A percentile compares a stretch with the other conserved stretches of the same genome.
Conservation (phyloP, 1,140 invertebrate species). For the Drosophila novamexicana region DNA sequence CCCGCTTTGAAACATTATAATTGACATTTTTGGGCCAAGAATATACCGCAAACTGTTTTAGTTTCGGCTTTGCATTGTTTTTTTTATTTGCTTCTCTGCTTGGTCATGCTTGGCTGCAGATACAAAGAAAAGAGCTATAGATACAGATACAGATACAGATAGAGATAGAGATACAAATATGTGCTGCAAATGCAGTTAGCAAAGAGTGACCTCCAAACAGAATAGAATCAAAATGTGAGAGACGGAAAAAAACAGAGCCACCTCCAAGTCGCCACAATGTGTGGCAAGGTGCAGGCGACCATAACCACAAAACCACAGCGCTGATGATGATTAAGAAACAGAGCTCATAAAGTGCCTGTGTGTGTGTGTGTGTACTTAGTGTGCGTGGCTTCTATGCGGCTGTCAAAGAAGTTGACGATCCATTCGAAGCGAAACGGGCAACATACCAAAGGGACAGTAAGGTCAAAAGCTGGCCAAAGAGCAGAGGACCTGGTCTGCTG, state of each 20-base stretch:
- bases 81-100: conserved; percentile 42
- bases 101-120: conserved; percentile 69
- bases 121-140: conserved; percentile 18
- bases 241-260: conserved; percentile 13
- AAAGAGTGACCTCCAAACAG: conserved; percentile 68
- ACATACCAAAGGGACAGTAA: conserved; percentile 32
- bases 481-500: no score
- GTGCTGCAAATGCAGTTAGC: conserved; percentile 35
- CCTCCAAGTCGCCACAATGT: conserved; percentile 42
- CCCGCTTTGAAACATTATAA: conserved; percentile 53
- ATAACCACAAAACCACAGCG: conserved; percentile 58
- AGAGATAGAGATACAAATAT: conserved; percentile 9
- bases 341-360: conserved; percentile 33
- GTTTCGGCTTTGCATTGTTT: conserved; percentile 42
- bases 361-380: conserved; percentile 27
- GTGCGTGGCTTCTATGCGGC: conserved; percentile 21
- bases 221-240: conserved; percentile 57
- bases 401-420: conserved; percentile 65
- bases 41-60: conserved; percentile 76
- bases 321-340: conserved; percentile 41
- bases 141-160: conserved; percentile 46
- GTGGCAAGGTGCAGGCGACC: conserved; percentile 72
- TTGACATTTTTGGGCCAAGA: conserved; percentile 81
- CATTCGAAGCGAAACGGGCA: conserved; percentile 57
- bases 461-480: conserved; percentile 42